phyloP scores from a whole-genome alignment of 2,888 invertebrate genomes.

The Camponotus fellah region DNA sequence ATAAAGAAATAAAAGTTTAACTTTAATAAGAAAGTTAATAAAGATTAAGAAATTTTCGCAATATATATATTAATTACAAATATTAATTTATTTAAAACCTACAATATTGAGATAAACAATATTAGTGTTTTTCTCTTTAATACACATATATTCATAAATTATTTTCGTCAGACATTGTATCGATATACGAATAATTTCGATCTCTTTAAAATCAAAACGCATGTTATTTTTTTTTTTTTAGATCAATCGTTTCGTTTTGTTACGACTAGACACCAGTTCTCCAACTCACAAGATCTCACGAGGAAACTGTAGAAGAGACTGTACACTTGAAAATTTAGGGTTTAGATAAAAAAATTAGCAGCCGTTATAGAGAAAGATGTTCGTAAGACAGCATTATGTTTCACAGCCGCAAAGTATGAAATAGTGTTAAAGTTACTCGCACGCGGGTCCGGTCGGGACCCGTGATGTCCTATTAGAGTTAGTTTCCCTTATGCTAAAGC shows the following conservation, averaged over 20 bases:
- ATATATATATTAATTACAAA: neutral
- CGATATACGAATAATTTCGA: neutral
- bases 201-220: neutral
- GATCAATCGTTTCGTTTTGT: constrained; percentile 31
- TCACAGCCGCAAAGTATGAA: constrained; percentile 39
- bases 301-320: constrained; percentile 22
- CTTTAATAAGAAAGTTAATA: neutral
- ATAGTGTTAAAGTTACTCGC: constrained; percentile 31
- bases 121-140: neutral
- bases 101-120: neutral
- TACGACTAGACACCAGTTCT: constrained; percentile 30
- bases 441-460: constrained; percentile 11
- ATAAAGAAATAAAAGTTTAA: neutral
- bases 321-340: constrained; percentile 44
- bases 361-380: constrained; percentile 24
- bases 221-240: neutral
- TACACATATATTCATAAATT: neutral
- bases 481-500: constrained; percentile 7
- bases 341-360: constrained; percentile 40
- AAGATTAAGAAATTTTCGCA: neutral
- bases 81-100: neutral
- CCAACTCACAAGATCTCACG: constrained; percentile 35
- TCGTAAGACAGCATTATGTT: constrained; percentile 28
- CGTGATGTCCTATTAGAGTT: constrained; percentile 21
- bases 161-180: neutral